Evolutionary conservation across 2,797 vertebrate genomes (phyloP), one percentile per base, ranked within the genome.

Genomic region (Aldrovandia affinis): DNA sequence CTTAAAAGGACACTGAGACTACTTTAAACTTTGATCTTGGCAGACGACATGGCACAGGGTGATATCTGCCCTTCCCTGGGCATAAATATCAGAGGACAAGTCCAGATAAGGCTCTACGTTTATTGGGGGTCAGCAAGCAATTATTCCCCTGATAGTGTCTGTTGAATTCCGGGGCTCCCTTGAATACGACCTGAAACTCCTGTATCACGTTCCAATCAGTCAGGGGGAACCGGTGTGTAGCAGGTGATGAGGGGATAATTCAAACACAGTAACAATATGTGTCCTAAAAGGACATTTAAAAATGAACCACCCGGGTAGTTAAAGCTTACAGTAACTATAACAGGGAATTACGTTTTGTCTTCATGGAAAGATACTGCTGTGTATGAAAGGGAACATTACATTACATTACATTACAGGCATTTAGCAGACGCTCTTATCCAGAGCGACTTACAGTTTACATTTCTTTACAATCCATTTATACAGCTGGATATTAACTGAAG

Each of bases 21-120:
- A 15, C 12, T 39, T 73, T 42, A 73, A 73, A 73, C 73, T 77
- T 77, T 77, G 73, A 77, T 77, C 73, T 77, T 77, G 73, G 73
- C n/a, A 14, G 25, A 77, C 73, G 25, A 47, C 73, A 77, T 6
- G 47, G 22, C 73, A 77, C 42, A 25, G 5, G 42, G 22, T 2
- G 22, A 77, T 77, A 77, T 77, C 39, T 77, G 39, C 30, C 39
- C 36, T 73, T 73, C 68, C 15, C 14, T 44, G 30, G 42, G 20
- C 22, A 77, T 44, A n/a, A 75, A n/a, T 44, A 47, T 47, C 73
- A 10, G 73, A 22, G 30, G 30, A 68, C 9, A 39, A 44, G 73
- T 12, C 73, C 8, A 75, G 73, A 77, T 77, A 77, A 77, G 73
- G 39, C 73, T 9, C 3, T 44, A 20, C 15, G 42, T 77, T 77